Evolutionary conservation across 2,113 vertebrate species (phyloP).

Genomic region (Entosphenus tridentatus): DNA sequence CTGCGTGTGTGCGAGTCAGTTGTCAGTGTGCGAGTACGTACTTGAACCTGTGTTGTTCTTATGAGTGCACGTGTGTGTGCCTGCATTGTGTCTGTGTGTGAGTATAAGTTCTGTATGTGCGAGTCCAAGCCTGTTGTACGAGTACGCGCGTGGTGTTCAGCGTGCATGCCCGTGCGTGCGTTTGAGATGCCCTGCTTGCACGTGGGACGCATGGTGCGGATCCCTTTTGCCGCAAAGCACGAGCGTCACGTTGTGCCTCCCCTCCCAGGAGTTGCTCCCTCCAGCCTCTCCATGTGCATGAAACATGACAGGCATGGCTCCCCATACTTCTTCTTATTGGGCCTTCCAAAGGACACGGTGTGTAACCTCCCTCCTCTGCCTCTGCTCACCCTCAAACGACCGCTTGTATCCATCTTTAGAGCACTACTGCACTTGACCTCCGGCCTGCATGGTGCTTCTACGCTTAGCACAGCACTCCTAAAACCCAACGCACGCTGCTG

Average conservation of each 20-base stretch:
- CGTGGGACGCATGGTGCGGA: constrained; percentile 25
- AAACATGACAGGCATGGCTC: constrained; percentile 99
- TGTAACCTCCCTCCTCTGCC: constrained; percentile 29
- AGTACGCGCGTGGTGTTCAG: background rate
- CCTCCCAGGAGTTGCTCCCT: constrained; percentile 85
- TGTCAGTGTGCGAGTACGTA: too few species aligned
- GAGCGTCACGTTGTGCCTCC: constrained; percentile 63
- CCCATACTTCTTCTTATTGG: constrained; percentile 99
- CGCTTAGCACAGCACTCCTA: too few species aligned
- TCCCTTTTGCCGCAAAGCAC: constrained; percentile 26
- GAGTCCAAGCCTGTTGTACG: constrained; percentile 2
- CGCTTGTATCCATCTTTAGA: too few species aligned
- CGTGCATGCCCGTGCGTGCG: constrained; percentile 1
- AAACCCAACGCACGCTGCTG: too few species aligned
- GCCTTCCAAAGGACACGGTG: constrained; percentile 99
- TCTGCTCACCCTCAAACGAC: too few species aligned
- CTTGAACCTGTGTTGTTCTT: too few species aligned
- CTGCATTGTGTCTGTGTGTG: too few species aligned
- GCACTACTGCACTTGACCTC: too few species aligned
- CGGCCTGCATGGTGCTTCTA: too few species aligned
- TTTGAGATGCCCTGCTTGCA: constrained; percentile 11
- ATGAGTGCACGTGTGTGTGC: too few species aligned
- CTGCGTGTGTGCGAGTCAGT: too few species aligned
- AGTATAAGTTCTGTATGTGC: background rate
- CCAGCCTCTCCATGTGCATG: constrained; percentile 96